phyloP scores from a whole-genome alignment of 2,113 vertebrate species.

The Chlorodrepanis virens region DNA sequence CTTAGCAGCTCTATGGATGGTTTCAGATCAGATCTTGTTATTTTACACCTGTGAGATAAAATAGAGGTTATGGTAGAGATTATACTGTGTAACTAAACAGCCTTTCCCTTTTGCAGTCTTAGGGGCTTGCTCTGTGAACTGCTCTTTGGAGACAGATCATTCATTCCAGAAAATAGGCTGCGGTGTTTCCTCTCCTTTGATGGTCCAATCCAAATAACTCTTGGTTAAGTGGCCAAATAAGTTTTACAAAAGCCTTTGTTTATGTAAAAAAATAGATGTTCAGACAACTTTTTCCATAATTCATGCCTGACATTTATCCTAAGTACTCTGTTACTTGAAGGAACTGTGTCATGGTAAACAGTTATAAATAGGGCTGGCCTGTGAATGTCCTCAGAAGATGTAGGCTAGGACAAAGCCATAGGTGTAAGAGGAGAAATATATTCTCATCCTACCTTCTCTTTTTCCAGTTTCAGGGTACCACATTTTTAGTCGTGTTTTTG shows the following conservation, averaged over 20 bases:
- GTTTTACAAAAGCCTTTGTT: neutral
- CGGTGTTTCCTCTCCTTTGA: neutral
- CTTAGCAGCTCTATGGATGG: neutral
- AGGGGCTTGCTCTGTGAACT: neutral
- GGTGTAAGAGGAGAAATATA: neutral
- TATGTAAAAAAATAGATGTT: neutral
- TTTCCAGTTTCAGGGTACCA: neutral
- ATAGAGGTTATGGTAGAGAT: neutral
- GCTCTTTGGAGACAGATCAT: neutral
- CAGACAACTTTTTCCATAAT: neutral
- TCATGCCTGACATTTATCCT: neutral
- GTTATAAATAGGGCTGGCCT: neutral
- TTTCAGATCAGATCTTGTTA: neutral
- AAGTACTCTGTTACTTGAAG: neutral
- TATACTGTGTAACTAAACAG: neutral
- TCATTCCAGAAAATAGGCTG: neutral
- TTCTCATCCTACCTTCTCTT: neutral
- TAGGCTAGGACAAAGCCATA: neutral
- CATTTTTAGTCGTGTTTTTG: neutral
- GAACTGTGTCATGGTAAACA: neutral
- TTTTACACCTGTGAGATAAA: neutral
- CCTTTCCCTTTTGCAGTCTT: neutral
- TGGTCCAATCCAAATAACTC: neutral
- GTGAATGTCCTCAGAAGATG: neutral
- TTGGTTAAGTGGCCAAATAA: neutral